Evolutionary conservation across 2,797 vertebrate genomes (phyloP), one percentile per base, ranked within the genome.

Genomic region (Micromesistius poutassou): DNA sequence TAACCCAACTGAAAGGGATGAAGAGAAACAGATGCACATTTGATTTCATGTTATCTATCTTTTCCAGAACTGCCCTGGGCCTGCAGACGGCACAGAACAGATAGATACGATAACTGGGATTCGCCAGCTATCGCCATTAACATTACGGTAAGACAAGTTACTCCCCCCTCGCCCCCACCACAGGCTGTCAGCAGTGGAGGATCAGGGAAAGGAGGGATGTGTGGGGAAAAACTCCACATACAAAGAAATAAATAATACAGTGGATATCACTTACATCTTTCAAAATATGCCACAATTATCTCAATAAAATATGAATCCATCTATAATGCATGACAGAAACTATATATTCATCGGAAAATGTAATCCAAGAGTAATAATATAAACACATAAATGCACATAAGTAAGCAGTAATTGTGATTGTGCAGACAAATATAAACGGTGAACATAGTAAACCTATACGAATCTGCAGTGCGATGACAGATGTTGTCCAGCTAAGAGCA

Each of bases 401-500:
- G 62, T 12, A 28, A 68, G 62, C 62, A 25, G 6, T 68, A 68
- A n/a, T 28, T 6, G 62, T 28, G 62, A 68, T n/a, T 28, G 62
- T 28, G n/a, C 62, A 68, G 62, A 28, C 7, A 25, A 9, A 62
- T 87, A 84, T 87, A 82, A 87, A 10, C 55, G 55, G 22, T 62
- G 55, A 22, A 25, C 55, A 10, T n/a, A 62, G 55, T 62, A 62
- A 62, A 62, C 22, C 55, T 55, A 55, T 22, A 55, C 55, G 88
- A 78, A 36, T 82, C 84, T 74, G 83, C 79, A 89, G 70, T 82
- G 85, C 82, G 86, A 90, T 89, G 80, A 84, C 78, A 86, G 86
- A 82, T 86, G 86, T 81, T 82, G 84, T 87, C 82, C 91, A 90
- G 90, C 93, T 90, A 93, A 91, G 89, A 91, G 90, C 83, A 86